Evolutionary conservation across 2,113 vertebrate genomes (phyloP).

Genomic region (Calidris pygmaea): DNA sequence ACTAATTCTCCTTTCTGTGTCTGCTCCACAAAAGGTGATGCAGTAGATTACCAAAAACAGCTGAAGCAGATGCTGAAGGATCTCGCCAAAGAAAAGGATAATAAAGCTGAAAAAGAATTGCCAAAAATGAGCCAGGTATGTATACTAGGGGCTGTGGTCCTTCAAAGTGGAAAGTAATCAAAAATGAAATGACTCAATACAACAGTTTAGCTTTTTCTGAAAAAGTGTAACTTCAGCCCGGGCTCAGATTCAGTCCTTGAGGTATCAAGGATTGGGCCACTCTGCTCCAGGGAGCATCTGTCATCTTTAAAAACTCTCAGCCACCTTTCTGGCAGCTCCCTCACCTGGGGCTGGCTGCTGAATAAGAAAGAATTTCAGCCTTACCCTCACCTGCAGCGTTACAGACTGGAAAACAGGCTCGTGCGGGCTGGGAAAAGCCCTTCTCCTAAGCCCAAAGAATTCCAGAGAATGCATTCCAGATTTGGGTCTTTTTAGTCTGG

Average conservation of each 20-base stretch:
- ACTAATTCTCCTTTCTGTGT: neutral
- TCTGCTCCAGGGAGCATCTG: neutral
- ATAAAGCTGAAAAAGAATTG: slow-evolving; percentile 83
- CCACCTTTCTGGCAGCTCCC: neutral
- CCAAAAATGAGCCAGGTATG: slow-evolving; percentile 93
- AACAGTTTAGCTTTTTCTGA: neutral
- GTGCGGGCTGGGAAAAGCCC: neutral
- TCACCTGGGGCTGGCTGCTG: neutral
- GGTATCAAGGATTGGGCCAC: neutral
- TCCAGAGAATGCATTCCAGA: neutral
- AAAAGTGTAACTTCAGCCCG: neutral
- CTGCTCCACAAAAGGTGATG: slow-evolving; percentile 66
- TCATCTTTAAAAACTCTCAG: neutral
- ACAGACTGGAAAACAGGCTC: neutral
- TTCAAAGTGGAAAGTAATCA: neutral
- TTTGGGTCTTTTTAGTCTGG: too few species aligned
- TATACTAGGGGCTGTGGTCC: neutral
- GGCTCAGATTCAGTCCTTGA: neutral
- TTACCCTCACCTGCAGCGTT: neutral
- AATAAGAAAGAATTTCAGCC: neutral
- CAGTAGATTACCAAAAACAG: slow-evolving; percentile 88
- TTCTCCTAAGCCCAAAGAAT: neutral
- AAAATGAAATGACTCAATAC: neutral
- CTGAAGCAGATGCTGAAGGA: slow-evolving; percentile 96
- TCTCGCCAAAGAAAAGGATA: slow-evolving; percentile 87